Conservation (phyloP, 2,113 vertebrate genomes). For the Oreochromis niloticus region DNA sequence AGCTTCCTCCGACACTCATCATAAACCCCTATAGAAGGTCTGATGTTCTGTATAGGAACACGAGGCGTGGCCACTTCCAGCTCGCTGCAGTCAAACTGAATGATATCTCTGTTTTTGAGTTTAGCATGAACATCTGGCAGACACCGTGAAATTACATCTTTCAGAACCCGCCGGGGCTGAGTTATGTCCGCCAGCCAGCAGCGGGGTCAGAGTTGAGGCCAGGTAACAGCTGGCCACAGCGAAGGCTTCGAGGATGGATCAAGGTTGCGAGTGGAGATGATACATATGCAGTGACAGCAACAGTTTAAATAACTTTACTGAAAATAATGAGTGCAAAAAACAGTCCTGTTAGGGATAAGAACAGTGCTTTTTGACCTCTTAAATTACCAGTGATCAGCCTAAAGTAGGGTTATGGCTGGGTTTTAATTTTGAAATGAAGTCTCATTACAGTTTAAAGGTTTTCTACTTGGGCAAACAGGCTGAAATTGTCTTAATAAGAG, state of each 20-base stretch:
- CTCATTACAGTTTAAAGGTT: neutral
- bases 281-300: neutral
- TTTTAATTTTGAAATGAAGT: neutral
- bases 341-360: neutral
- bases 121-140: slow-evolving; percentile 56
- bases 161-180: slow-evolving; percentile 26
- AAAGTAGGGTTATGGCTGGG: neutral
- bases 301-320: neutral
- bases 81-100: slow-evolving; percentile 9
- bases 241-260: neutral
- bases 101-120: slow-evolving; percentile 29
- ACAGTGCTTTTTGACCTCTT: neutral
- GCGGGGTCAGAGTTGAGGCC: slow-evolving; percentile 11
- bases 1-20: neutral
- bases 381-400: neutral
- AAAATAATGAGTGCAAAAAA: neutral
- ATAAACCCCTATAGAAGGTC: neutral
- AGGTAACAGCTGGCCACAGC: slow-evolving; percentile 39
- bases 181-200: slow-evolving; percentile 33
- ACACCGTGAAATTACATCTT: slow-evolving; percentile 39
- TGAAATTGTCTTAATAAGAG: neutral
- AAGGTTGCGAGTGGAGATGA: neutral
- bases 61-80: neutral
- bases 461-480: neutral
- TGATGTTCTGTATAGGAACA: slow-evolving; percentile 3